Percentiles rank a stretch among this genome's conserved stretches.
Conservation (phyloP, 2,888 invertebrate genomes). For the Stramonita haemastoma region DNA sequence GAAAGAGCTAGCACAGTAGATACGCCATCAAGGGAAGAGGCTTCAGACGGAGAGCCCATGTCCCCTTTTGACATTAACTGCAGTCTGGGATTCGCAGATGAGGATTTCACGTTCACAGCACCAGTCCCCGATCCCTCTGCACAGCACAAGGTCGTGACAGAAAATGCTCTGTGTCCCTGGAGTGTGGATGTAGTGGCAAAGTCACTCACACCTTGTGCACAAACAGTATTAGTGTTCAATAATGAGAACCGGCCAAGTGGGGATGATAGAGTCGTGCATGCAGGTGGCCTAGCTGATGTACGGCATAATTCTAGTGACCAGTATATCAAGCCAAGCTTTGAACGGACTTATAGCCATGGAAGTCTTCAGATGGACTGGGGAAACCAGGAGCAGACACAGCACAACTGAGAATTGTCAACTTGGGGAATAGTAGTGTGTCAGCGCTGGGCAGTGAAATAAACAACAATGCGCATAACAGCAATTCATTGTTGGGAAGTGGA, state of each 20-base stretch:
- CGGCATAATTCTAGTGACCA: background rate
- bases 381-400: too few species aligned
- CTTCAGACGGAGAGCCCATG: background rate
- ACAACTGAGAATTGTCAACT: background rate
- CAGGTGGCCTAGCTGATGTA: background rate
- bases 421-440: background rate
- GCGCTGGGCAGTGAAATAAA: background rate
- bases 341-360: background rate
- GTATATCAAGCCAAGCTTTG: background rate
- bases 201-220: background rate
- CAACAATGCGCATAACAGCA: background rate
- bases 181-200: constrained; percentile 3
- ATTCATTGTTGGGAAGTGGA: background rate
- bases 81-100: constrained; percentile 20
- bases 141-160: background rate
- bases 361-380: too few species aligned
- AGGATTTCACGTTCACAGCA: background rate
- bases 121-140: background rate
- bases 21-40: background rate
- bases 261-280: background rate
- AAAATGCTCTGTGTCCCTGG: constrained; percentile 11
- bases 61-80: constrained; percentile 27
- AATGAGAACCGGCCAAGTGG: background rate
- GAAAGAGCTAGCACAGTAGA: background rate
- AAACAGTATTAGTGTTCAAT: background rate